Evolutionary conservation across 2,797 vertebrate species (phyloP).

Genomic region (Caiman crocodilus): DNA sequence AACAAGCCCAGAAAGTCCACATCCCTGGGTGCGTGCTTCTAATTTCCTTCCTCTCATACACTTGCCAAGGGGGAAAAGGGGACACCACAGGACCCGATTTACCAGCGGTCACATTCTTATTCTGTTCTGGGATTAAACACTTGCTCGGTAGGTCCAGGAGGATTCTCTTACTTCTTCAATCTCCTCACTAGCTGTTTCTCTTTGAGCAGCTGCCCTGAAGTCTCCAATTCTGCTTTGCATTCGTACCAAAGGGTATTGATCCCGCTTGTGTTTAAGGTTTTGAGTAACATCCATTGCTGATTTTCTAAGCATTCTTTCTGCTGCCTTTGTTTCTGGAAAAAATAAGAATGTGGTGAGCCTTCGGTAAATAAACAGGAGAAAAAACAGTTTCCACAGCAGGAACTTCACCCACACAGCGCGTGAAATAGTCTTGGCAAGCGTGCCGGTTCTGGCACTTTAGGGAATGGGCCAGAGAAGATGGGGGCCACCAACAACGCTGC

Average conservation of each 20-base stretch:
- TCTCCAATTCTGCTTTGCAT: not conserved
- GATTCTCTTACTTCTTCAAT: not conserved
- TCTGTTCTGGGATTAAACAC: not conserved
- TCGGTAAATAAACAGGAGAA: not conserved
- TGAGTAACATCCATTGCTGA: not conserved
- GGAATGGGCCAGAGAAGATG: not conserved
- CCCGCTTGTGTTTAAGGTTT: not conserved
- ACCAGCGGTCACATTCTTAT: not conserved
- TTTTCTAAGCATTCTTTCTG: not conserved
- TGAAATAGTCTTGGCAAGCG: not conserved
- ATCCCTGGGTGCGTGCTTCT: not conserved
- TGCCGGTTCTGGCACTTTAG: not conserved
- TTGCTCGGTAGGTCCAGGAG: not conserved
- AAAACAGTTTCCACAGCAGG: not conserved
- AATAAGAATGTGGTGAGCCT: not conserved
- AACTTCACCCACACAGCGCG: not conserved
- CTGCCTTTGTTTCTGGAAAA: not conserved
- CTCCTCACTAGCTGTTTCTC: not conserved
- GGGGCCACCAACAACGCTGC: not conserved
- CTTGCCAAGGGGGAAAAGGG: not conserved
- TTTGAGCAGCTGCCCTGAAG: not conserved
- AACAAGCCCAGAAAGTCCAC: not conserved
- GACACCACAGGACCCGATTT: not conserved
- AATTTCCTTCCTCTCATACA: not conserved
- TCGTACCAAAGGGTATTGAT: not conserved